A percentile compares a stretch with the other conserved stretches of the same genome.
Evolutionary conservation across 2,113 vertebrate species (phyloP).

Genomic region (Cinclus cinclus): DNA sequence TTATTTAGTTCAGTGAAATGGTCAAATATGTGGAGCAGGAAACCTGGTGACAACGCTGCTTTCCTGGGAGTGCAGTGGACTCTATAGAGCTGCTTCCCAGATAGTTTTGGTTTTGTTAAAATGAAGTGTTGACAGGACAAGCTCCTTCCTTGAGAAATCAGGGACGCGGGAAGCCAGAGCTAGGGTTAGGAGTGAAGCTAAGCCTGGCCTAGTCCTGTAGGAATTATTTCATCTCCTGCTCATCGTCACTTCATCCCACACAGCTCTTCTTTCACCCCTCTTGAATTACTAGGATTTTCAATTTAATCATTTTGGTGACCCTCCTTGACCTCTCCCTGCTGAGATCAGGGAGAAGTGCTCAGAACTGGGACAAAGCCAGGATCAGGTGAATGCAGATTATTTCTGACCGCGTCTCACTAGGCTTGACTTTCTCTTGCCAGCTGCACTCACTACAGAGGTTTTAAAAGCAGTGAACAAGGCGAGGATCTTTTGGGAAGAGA

Average conservation of each 20-base stretch:
- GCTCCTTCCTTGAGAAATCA: background rate
- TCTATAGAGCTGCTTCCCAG: background rate
- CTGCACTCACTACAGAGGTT: background rate
- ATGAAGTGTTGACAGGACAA: background rate
- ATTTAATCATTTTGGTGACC: background rate
- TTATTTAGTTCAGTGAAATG: background rate
- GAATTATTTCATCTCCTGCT: background rate
- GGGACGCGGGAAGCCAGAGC: background rate
- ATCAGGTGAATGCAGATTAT: background rate
- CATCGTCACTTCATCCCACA: background rate
- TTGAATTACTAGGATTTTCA: background rate
- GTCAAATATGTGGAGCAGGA: background rate
- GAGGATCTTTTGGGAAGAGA: background rate
- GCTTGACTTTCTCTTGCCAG: background rate
- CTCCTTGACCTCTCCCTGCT: background rate
- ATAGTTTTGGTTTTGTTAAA: background rate
- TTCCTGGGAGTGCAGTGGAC: background rate
- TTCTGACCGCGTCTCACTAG: background rate
- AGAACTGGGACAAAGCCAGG: background rate
- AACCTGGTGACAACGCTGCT: background rate
- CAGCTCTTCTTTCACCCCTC: background rate
- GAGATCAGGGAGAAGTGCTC: background rate
- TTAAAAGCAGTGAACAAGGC: background rate
- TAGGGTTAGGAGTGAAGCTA: background rate
- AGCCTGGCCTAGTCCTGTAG: background rate